These are phyloP conservation scores for Pelobates cultripes DNA, from an alignment of 2,797 vertebrate genomes.

Conservation along the genomic window DNA sequence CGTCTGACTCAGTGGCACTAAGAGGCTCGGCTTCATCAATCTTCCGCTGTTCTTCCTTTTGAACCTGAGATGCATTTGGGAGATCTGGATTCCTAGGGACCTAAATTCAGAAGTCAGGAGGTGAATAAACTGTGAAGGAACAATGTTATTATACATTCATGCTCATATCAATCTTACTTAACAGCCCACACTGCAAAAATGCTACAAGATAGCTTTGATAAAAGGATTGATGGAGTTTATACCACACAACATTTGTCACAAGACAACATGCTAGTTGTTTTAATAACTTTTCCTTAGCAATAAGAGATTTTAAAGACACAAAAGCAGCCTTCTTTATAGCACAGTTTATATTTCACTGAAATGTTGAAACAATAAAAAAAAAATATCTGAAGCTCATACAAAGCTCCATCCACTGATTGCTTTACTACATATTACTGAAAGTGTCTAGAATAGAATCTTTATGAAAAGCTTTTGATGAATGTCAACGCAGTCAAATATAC, in stretches of 20 bases:
- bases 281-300: constrained; percentile 20
- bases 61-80: constrained; percentile 78
- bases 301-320: constrained; percentile 27
- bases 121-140: constrained; percentile 48
- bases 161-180: constrained; percentile 42
- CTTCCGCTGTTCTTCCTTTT: constrained; percentile 85
- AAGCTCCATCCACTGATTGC: neutral
- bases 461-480: too few relatives aligned
- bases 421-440: neutral
- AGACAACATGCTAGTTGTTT: constrained; percentile 42
- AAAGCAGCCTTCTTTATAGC: neutral
- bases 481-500: too few relatives aligned
- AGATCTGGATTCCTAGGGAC: constrained; percentile 83
- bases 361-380: constrained; percentile 26
- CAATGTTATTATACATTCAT: constrained; percentile 33
- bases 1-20: constrained; percentile 78
- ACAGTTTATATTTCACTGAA: constrained; percentile 3
- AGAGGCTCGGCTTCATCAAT: constrained; percentile 84
- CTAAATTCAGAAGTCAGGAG: constrained; percentile 63
- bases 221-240: constrained; percentile 43
- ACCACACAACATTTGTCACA: constrained; percentile 27
- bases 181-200: constrained; percentile 47
- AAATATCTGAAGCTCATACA: neutral
- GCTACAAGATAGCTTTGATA: constrained; percentile 30
- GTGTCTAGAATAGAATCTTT: neutral